Percentiles rank a stretch among this genome's conserved stretches.
These are phyloP conservation scores for Antitype chi DNA, from an alignment of 2,888 invertebrate species.

Conservation along the genomic window DNA sequence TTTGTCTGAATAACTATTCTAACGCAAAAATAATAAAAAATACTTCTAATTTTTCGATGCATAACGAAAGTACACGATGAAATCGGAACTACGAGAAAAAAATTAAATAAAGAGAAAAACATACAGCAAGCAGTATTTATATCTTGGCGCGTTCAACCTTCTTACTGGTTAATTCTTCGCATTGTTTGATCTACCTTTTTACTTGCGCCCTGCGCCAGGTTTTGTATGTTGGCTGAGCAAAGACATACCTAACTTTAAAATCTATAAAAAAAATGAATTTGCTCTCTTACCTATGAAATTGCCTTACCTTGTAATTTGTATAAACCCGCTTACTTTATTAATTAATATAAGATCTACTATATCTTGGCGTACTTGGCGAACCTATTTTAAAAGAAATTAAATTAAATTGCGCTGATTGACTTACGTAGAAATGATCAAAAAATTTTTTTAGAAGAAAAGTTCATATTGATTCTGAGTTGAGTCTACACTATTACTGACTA, in stretches of 20 bases:
- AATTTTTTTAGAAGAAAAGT: not conserved
- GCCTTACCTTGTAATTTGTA: slow-evolving; percentile 9
- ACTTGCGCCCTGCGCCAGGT: slow-evolving; percentile 79
- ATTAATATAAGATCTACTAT: slow-evolving; percentile 11
- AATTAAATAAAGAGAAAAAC: slow-evolving; percentile 33
- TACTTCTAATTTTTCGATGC: slow-evolving; percentile 6
- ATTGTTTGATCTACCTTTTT: slow-evolving; percentile 76
- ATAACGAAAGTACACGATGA: slow-evolving; percentile 6
- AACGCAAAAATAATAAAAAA: slow-evolving; percentile 10
- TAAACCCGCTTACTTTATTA: not conserved
- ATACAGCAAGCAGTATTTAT: slow-evolving; percentile 65
- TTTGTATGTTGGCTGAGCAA: slow-evolving; percentile 69
- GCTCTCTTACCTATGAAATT: slow-evolving; percentile 14
- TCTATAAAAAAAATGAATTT: slow-evolving; percentile 5
- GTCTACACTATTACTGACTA: not conserved
- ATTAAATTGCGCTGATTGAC: not conserved
- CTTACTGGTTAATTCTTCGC: not conserved
- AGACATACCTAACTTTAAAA: slow-evolving; percentile 45
- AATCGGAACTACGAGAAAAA: slow-evolving; percentile 46
- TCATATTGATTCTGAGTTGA: not conserved
- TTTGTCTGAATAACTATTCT: not conserved
- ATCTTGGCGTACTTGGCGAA: not conserved
- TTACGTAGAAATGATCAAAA: not conserved
- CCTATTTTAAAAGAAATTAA: slow-evolving; percentile 12
- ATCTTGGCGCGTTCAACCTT: slow-evolving; percentile 20